Percentiles rank a stretch among this genome's conserved stretches.
Conservation (phyloP, 2,797 vertebrate species). For the Pangasius larnaudii region DNA sequence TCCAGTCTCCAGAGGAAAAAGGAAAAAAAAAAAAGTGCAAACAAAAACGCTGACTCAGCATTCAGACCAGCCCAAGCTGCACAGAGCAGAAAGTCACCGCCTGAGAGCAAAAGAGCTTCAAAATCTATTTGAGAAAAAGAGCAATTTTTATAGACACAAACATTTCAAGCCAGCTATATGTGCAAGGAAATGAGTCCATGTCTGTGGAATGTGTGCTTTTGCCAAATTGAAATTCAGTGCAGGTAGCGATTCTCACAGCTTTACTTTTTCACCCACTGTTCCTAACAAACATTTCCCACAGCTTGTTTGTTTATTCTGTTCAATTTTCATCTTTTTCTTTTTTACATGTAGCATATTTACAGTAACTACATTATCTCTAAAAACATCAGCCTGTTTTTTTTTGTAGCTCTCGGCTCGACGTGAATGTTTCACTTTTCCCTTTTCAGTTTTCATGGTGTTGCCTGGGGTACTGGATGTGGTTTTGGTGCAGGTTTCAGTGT, state of each 20-base stretch:
- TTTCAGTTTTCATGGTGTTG: neutral
- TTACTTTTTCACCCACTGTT: neutral
- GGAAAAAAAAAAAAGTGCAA: neutral
- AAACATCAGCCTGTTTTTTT: neutral
- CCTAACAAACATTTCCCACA: slow-evolving; percentile 1
- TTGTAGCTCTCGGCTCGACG: neutral
- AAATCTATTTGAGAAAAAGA: neutral
- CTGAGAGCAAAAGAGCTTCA: neutral
- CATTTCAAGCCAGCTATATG: neutral
- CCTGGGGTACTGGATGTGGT: neutral
- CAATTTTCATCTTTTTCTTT: neutral
- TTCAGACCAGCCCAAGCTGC: slow-evolving; percentile 21
- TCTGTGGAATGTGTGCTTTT: neutral
- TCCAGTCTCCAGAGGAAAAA: slow-evolving; percentile 31
- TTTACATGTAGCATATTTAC: neutral
- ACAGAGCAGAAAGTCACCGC: slow-evolving; percentile 35
- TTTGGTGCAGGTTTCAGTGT: neutral
- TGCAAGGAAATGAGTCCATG: neutral
- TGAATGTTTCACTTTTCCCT: neutral
- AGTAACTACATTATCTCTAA: slow-evolving; percentile 8
- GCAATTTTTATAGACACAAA: neutral
- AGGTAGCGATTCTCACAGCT: neutral
- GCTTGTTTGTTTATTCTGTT: slow-evolving; percentile 10
- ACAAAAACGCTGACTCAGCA: slow-evolving; percentile 42
- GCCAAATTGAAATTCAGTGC: neutral